These are phyloP conservation scores for Willisornis vidua DNA, from an alignment of 2,113 vertebrate genomes.

Conservation along the genomic window DNA sequence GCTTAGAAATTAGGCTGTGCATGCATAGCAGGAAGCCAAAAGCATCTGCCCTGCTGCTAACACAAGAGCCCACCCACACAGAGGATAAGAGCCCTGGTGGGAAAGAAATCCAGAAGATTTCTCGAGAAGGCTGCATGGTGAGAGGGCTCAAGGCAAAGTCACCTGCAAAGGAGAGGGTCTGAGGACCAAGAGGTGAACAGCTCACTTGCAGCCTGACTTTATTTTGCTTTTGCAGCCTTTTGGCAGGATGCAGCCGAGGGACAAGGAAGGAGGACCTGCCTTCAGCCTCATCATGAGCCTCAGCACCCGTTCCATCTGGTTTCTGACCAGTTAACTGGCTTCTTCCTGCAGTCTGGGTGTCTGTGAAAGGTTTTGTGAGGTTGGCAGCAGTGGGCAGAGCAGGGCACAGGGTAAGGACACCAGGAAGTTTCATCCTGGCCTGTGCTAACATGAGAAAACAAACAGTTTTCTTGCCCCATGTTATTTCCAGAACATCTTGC, in stretches of 20 bases:
- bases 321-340: not conserved
- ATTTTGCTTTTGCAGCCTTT: not conserved
- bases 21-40: not conserved
- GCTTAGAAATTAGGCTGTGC: slow-evolving; percentile 2
- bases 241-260: not conserved
- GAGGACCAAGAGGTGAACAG: not conserved
- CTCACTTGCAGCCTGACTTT: not conserved
- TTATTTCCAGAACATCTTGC: not conserved
- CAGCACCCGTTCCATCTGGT: not conserved
- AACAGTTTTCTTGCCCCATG: not conserved
- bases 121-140: fast-evolving
- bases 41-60: not conserved
- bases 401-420: not conserved
- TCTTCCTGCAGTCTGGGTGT: not conserved
- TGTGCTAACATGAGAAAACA: fast-evolving
- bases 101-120: not conserved
- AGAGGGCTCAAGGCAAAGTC: not conserved
- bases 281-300: not conserved
- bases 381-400: not conserved
- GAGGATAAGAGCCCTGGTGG: not conserved
- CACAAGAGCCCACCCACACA: not conserved
- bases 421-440: not conserved
- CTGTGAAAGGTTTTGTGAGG: not conserved
- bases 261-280: no score
- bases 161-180: not conserved